Base-by-base conservation (phyloP, 2,113 vertebrate species). In the Coryphaenoides rupestris region DNA sequence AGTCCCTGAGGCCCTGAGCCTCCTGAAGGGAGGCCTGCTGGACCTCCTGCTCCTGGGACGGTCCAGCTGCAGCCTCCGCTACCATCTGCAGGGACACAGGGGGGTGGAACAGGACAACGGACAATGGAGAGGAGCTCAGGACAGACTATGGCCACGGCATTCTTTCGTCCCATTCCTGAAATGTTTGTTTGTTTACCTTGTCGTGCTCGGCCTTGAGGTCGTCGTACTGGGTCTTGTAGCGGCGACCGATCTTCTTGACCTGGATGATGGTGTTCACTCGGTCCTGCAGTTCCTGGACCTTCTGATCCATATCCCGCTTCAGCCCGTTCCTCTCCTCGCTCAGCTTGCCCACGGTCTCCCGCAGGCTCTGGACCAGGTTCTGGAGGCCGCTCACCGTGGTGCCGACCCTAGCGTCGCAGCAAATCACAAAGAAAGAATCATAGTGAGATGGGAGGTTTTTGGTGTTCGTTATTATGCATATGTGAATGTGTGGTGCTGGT, bases 191-290 rank as follows among this genome's bases (percentile, higher is more conserved):
- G 46, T 21, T 60, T 72, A 95, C 97, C 94, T 94, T 96, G 72
- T 98, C 95, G 19, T 98, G 91, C 14, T 93, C 89, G 50, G 90
- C 89, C 79, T 97, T 98, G 19, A 99, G 93, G 68, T 99, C 97
- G 77, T 99, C 97, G 63, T 96, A 99, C 0, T 99, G 96, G 26
- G 92, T 95, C 82, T 98, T 99, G 75, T 98, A 99, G 26, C 95
- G 89, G 0, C 96, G 93, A 3, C 95, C 97, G 2, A 99, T 96
- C 87, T 97, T 99, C 89, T 96, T 99, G 65, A 99, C 96, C 79
- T 99, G 97, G 13, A 89, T 94, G 81, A 98, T 96, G 9, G 94
- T 98, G 89, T 91, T 94, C 4, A 85, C 49, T 82, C 96, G 98
- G 61, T 96, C 95, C 77, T 91, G 93, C 63, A 98, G 90, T 33